These are phyloP conservation scores for Aramus guarauna DNA, from an alignment of 2,113 vertebrate species.

Conservation along the genomic window DNA sequence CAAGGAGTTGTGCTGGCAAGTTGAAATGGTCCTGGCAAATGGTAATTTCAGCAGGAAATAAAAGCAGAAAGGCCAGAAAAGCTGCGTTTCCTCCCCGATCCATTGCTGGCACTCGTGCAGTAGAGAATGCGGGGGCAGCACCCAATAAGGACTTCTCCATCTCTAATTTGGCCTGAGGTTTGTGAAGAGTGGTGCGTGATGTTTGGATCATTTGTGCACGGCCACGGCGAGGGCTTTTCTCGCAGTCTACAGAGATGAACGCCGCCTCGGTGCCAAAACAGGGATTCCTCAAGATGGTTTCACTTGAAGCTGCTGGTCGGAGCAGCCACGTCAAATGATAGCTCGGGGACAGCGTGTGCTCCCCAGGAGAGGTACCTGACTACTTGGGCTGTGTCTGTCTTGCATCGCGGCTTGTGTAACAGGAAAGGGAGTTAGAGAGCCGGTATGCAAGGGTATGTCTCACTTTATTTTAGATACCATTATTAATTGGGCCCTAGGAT, in stretches of 20 bases:
- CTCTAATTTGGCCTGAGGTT: neutral
- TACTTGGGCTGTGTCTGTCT: neutral
- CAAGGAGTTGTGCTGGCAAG: neutral
- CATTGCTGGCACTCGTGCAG: neutral
- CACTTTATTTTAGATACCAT: rapidly evolving
- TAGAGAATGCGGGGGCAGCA: neutral
- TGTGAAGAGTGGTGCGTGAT: rapidly evolving
- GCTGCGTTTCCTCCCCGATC: neutral
- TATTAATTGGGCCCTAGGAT: neutral
- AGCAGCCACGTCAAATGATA: rapidly evolving
- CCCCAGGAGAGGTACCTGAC: rapidly evolving
- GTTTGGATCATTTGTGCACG: rapidly evolving
- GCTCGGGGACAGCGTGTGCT: neutral
- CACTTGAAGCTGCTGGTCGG: neutral
- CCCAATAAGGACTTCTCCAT: neutral
- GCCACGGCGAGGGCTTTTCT: neutral
- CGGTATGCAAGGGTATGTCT: neutral
- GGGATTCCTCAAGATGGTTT: rapidly evolving
- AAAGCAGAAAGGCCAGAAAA: neutral
- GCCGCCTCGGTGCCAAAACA: rapidly evolving
- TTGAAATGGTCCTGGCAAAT: neutral
- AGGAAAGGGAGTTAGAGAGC: neutral
- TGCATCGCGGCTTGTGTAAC: rapidly evolving
- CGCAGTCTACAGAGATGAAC: rapidly evolving
- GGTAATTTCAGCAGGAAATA: neutral